Evolutionary conservation across 2,888 invertebrate species (phyloP).

Genomic region (Xestoiulus laeticollis): DNA sequence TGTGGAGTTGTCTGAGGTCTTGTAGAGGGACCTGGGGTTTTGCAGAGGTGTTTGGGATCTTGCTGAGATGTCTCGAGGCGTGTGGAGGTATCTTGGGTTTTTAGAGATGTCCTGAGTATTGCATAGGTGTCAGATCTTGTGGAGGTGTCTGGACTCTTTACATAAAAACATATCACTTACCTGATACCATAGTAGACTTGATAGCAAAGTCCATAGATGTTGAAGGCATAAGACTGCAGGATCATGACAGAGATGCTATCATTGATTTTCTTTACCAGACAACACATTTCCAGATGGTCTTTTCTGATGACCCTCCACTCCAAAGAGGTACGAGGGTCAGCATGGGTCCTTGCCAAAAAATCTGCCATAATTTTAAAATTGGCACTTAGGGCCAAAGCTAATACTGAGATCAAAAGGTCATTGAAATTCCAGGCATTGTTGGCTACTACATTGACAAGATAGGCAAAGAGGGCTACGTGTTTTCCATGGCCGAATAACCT

Average conservation of each 20-base stretch:
- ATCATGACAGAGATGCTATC: background rate
- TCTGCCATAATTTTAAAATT: conserved; percentile 24
- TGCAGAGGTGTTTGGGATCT: background rate
- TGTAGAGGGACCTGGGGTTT: too few species aligned
- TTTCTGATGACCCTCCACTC: conserved; percentile 34
- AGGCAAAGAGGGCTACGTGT: background rate
- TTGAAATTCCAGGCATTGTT: conserved; percentile 44
- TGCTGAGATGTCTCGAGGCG: background rate
- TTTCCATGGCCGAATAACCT: background rate
- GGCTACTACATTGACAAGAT: conserved; percentile 21
- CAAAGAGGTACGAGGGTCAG: background rate
- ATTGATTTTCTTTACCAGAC: background rate
- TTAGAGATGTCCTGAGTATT: too few species aligned
- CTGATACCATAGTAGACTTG: conserved; percentile 46
- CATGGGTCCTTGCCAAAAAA: background rate
- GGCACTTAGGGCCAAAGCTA: conserved; percentile 41
- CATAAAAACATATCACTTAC: background rate
- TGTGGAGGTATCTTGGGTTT: too few species aligned
- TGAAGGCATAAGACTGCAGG: conserved; percentile 39
- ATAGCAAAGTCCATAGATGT: conserved; percentile 48
- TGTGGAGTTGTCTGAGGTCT: too few species aligned
- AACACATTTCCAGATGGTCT: conserved; percentile 21
- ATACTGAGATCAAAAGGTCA: conserved; percentile 20
- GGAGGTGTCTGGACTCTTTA: too few species aligned
- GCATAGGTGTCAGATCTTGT: too few species aligned